A percentile compares a stretch with the other conserved stretches of the same genome.
Evolutionary conservation across 2,113 vertebrate genomes (phyloP).

Genomic region (Megaptera novaeangliae): DNA sequence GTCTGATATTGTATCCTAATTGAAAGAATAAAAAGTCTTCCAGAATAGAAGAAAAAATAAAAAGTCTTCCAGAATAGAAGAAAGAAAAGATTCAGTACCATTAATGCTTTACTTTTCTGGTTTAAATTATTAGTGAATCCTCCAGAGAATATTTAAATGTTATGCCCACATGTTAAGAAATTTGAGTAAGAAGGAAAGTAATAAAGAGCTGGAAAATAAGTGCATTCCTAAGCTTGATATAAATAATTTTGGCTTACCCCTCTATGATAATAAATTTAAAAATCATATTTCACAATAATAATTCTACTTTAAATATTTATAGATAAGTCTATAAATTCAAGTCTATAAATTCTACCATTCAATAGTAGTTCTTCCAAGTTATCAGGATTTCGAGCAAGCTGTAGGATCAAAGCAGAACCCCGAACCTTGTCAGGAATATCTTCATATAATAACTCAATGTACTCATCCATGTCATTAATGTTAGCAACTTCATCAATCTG

Average conservation of each 20-base stretch:
- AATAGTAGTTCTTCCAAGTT: constrained; percentile 92
- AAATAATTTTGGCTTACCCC: not conserved
- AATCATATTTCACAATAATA: not conserved
- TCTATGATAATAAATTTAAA: not conserved
- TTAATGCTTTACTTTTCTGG: not conserved
- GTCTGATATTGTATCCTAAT: not conserved
- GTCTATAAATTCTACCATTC: constrained; percentile 82
- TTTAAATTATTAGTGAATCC: not conserved
- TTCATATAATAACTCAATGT: constrained; percentile 94
- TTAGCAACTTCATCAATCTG: constrained; percentile 94
- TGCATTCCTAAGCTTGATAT: not conserved
- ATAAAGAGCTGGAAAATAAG: not conserved
- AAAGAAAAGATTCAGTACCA: not conserved
- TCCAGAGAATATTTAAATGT: not conserved
- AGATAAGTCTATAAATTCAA: not conserved
- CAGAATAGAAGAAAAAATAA: not conserved
- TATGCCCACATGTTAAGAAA: not conserved
- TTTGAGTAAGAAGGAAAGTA: not conserved
- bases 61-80: not conserved
- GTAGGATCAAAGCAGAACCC: constrained; percentile 91
- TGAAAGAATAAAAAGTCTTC: not conserved
- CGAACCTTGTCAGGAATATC: constrained; percentile 93
- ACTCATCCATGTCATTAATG: constrained; percentile 92
- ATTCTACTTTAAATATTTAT: constrained; percentile 35
- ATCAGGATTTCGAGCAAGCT: constrained; percentile 92